Conservation (phyloP, 2,888 invertebrate genomes). For the Mechanitis messenoides region DNA sequence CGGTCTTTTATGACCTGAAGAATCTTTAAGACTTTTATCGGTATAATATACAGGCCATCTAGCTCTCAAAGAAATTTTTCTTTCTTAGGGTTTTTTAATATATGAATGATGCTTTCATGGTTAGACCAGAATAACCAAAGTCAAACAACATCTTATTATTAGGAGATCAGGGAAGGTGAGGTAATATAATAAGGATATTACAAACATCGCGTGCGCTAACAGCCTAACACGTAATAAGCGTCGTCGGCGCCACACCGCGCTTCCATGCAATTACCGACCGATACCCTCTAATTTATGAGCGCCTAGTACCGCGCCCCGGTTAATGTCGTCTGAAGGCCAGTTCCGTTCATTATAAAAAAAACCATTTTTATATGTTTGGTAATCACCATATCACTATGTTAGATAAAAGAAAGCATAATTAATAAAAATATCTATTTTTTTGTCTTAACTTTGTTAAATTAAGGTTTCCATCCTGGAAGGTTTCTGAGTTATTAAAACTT, state of each 20-base stretch:
- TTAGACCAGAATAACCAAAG: no score
- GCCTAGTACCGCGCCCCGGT: conserved; percentile 51
- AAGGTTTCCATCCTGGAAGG: no score
- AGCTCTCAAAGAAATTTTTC: no score
- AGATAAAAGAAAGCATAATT: no score
- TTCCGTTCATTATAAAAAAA: conserved; percentile 13
- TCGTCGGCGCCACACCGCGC: conserved; percentile 36
- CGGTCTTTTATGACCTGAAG: conserved; percentile 44
- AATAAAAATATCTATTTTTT: no score
- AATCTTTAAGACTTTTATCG: conserved; percentile 47
- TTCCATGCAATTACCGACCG: conserved; percentile 38
- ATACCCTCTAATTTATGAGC: conserved; percentile 57
- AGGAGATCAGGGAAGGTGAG: conserved; percentile 9
- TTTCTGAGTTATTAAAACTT: no score
- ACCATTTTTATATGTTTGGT: no score
- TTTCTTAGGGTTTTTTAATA: no score
- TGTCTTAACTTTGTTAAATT: no score
- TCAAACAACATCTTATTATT: conserved; percentile 4
- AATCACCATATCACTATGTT: no score
- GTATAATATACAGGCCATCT: conserved; percentile 11
- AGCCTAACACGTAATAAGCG: conserved; percentile 30
- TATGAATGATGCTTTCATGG: no score
- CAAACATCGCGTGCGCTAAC: conserved; percentile 35
- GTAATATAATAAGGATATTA: conserved; percentile 23
- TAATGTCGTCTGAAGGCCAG: conserved; percentile 30